phyloP scores from a whole-genome alignment of 2,113 vertebrate genomes.

The Lepus americanus region DNA sequence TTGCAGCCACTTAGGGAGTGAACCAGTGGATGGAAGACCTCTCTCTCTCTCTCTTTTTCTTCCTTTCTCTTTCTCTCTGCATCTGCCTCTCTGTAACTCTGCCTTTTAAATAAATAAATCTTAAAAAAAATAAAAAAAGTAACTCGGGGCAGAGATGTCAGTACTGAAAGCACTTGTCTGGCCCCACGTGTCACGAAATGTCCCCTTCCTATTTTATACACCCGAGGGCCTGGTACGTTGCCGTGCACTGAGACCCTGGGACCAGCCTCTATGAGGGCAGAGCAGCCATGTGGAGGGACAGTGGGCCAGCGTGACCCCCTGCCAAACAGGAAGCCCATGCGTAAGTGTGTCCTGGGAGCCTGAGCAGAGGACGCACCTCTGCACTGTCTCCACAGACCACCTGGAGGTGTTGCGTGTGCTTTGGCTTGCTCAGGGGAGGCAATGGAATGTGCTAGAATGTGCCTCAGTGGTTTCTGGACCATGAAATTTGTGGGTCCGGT shows the following conservation, averaged over 20 bases:
- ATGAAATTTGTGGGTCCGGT: neutral
- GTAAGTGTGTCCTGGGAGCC: neutral
- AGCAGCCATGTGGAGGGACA: neutral
- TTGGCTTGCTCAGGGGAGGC: accelerated
- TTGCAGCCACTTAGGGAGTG: no score
- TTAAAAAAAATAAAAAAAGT: no score
- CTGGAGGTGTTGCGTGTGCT: accelerated
- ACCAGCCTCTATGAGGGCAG: accelerated
- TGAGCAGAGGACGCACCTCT: neutral
- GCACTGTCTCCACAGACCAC: neutral
- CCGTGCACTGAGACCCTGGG: accelerated
- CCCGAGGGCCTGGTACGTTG: accelerated
- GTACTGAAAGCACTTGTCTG: neutral
- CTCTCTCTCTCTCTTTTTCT: no score
- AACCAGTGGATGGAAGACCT: no score
- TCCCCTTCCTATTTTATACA: neutral
- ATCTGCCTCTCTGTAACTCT: no score
- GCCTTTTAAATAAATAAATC: no score
- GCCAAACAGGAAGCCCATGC: neutral
- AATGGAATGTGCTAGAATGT: neutral
- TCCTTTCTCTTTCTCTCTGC: no score
- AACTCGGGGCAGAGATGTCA: neutral
- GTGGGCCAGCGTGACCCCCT: neutral
- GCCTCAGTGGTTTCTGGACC: accelerated
- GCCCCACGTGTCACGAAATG: accelerated